Conservation (phyloP, 2,888 invertebrate genomes). For the Esperia sulphurella region DNA sequence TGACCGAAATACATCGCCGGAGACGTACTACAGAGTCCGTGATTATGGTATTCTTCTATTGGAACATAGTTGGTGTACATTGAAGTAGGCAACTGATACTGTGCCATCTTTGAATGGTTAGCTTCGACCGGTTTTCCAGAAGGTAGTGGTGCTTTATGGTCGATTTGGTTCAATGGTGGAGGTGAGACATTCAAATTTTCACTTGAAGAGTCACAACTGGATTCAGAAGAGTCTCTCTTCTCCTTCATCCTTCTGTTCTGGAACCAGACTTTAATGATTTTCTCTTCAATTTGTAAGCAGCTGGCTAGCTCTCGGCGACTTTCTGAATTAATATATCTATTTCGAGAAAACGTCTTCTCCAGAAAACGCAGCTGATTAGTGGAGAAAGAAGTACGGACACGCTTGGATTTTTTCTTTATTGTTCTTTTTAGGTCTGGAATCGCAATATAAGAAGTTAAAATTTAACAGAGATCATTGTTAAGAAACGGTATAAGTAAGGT, state of each 20-base stretch:
- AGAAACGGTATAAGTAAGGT: neutral
- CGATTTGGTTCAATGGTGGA: too few relatives aligned
- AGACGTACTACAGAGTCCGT: neutral
- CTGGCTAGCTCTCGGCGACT: constrained; percentile 83
- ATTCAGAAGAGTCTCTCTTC: constrained; percentile 73
- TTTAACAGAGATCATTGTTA: neutral
- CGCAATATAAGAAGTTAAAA: constrained; percentile 15
- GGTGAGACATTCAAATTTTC: constrained; percentile 16
- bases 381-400: constrained; percentile 86
- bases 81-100: neutral
- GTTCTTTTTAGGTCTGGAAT: constrained; percentile 32
- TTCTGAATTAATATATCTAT: constrained; percentile 83
- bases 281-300: constrained; percentile 81
- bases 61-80: neutral
- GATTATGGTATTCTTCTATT: neutral
- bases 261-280: constrained; percentile 91
- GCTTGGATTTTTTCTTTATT: constrained; percentile 69
- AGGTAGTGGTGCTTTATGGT: too few relatives aligned
- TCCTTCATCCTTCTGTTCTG: constrained; percentile 89
- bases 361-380: constrained; percentile 83
- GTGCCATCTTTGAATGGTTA: constrained; percentile 5
- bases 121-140: too few relatives aligned
- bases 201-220: constrained; percentile 37
- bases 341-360: constrained; percentile 66
- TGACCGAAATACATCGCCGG: neutral